These are phyloP conservation scores for Volucella bombylans DNA, from an alignment of 2,888 invertebrate species.

Conservation along the genomic window DNA sequence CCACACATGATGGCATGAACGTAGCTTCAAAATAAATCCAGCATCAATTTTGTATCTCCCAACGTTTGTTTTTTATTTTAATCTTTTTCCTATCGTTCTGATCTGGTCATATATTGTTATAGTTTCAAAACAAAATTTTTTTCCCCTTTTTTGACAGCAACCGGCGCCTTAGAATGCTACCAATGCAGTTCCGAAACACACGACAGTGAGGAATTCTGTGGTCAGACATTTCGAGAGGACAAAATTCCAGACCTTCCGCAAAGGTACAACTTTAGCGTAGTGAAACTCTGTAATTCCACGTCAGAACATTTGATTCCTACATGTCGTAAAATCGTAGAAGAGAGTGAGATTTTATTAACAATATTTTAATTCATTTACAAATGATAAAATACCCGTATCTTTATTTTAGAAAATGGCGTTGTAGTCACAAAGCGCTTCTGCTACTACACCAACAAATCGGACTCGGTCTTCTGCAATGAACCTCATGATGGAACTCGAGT, in stretches of 20 bases:
- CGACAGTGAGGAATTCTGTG: constrained; percentile 80
- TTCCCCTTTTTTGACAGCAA: constrained; percentile 52
- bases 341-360: constrained; percentile 75
- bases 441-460: constrained; percentile 81
- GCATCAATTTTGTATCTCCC: no score
- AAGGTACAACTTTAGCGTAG: constrained; percentile 78
- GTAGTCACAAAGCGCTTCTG: constrained; percentile 80
- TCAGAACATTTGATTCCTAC: constrained; percentile 80
- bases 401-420: constrained; percentile 77
- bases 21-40: no score
- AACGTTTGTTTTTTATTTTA: no score
- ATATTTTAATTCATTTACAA: neutral
- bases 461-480: constrained; percentile 78
- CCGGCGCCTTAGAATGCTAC: constrained; percentile 79
- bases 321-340: constrained; percentile 81
- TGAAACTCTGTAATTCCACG: constrained; percentile 78
- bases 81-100: no score
- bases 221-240: constrained; percentile 78
- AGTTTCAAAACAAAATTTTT: neutral
- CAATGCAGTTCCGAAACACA: constrained; percentile 81
- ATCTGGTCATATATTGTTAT: no score
- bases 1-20: no score
- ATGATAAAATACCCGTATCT: neutral
- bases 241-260: constrained; percentile 78
- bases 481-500: constrained; percentile 79